phyloP scores from a whole-genome alignment of 2,113 vertebrate genomes.

The Pelusios castaneus region DNA sequence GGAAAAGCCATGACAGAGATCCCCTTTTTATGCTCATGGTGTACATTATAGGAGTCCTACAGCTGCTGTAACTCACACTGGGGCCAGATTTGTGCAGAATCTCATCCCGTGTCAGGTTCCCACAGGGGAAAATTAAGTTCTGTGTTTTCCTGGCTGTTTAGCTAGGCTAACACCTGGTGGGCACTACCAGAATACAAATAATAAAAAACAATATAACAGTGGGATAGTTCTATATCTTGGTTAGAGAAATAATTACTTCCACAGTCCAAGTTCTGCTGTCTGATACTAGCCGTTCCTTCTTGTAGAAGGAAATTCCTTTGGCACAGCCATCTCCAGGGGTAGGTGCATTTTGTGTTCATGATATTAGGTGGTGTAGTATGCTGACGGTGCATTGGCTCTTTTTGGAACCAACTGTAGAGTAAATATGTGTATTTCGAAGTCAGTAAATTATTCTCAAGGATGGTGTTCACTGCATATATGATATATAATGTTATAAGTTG shows the following conservation, averaged over 20 bases:
- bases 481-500: not conserved
- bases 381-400: rapidly evolving
- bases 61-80: not conserved
- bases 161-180: not conserved
- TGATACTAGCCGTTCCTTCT: not conserved
- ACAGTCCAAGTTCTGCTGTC: not conserved
- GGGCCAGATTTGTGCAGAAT: not conserved
- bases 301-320: conserved; percentile 1
- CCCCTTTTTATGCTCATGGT: not conserved
- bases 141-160: not conserved
- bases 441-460: not conserved
- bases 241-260: conserved; percentile 10
- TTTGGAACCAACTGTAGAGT: not conserved
- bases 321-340: not conserved
- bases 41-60: not conserved
- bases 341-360: not conserved
- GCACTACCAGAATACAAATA: not conserved
- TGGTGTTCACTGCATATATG: not conserved
- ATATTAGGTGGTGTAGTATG: not conserved
- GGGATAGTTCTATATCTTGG: not conserved
- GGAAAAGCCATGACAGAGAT: not conserved
- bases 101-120: not conserved
- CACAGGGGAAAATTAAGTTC: not conserved
- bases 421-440: not conserved
- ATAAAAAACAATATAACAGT: not conserved